phyloP scores from a whole-genome alignment of 2,888 invertebrate species.

The Pemphredon lugubris region DNA sequence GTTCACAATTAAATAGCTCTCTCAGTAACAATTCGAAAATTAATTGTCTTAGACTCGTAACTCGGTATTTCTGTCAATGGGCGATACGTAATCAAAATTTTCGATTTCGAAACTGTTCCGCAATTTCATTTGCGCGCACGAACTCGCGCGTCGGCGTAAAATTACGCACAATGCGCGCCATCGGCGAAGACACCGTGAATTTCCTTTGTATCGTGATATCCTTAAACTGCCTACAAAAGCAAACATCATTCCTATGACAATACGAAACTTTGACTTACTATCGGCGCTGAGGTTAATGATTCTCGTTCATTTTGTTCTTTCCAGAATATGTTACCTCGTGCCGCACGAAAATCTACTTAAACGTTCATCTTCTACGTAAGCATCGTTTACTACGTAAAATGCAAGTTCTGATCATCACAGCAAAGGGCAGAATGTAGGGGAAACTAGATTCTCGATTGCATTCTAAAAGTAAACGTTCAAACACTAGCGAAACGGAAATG shows the following conservation, averaged over 20 bases:
- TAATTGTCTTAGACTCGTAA: not conserved
- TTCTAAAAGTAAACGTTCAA: slow-evolving; percentile 21
- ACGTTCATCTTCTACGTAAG: slow-evolving; percentile 11
- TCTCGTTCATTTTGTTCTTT: not conserved
- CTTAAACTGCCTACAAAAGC: not conserved
- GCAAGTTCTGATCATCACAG: slow-evolving; percentile 48
- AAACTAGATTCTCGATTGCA: slow-evolving; percentile 9
- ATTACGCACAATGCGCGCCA: not conserved
- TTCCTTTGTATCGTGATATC: not conserved
- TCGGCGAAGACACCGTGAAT: not conserved
- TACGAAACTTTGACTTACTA: not conserved
- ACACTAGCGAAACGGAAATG: too few relatives aligned
- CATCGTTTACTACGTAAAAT: slow-evolving; percentile 28
- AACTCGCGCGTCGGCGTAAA: not conserved
- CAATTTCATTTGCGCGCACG: not conserved
- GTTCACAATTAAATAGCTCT: too few relatives aligned
- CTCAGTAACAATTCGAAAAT: not conserved
- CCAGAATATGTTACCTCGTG: slow-evolving; percentile 4
- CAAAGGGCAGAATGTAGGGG: slow-evolving; percentile 32
- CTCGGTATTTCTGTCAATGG: not conserved
- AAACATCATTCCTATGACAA: not conserved
- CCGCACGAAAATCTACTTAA: slow-evolving; percentile 6
- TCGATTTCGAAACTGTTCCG: not conserved
- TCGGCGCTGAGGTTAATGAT: slow-evolving; percentile 9
- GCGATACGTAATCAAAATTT: not conserved